A percentile compares a stretch with the other conserved stretches of the same genome.
Evolutionary conservation across 1,140 invertebrate species (phyloP).

Genomic region (Steinernema feltiae): DNA sequence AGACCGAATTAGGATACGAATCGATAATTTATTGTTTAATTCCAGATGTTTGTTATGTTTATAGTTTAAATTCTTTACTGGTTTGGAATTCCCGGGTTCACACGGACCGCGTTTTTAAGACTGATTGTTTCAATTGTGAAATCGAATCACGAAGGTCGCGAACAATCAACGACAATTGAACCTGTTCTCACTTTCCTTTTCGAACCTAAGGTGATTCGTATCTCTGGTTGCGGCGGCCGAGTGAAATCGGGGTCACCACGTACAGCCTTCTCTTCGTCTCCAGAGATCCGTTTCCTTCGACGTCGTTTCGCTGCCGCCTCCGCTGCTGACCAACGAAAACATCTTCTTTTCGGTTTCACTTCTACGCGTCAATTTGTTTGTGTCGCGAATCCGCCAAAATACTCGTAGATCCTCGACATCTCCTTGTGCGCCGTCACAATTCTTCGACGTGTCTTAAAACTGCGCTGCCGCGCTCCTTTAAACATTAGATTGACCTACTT

Average conservation of each 20-base stretch:
- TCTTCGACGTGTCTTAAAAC: no score
- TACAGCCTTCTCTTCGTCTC: background rate
- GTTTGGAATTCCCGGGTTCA: no score
- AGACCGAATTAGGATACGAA: background rate
- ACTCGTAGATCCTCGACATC: no score
- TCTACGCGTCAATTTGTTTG: no score
- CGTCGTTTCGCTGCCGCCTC: no score
- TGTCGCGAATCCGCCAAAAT: no score
- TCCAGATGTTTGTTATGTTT: background rate
- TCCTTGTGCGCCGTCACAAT: no score
- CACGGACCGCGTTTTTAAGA: no score
- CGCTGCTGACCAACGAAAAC: background rate
- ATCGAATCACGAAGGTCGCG: background rate
- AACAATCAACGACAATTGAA: background rate
- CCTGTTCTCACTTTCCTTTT: background rate
- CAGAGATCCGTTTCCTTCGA: background rate
- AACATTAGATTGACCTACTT: no score
- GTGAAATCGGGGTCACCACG: background rate
- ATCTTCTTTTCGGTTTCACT: background rate
- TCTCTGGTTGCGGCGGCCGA: background rate
- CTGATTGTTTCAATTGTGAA: background rate
- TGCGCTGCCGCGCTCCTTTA: no score
- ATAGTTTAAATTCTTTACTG: background rate
- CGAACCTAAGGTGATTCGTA: background rate
- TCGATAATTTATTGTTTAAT: background rate